Percentiles rank a stretch among this genome's conserved stretches.
Evolutionary conservation across 2,888 invertebrate genomes (phyloP).

Genomic region (Stenchaetothrips biformis): DNA sequence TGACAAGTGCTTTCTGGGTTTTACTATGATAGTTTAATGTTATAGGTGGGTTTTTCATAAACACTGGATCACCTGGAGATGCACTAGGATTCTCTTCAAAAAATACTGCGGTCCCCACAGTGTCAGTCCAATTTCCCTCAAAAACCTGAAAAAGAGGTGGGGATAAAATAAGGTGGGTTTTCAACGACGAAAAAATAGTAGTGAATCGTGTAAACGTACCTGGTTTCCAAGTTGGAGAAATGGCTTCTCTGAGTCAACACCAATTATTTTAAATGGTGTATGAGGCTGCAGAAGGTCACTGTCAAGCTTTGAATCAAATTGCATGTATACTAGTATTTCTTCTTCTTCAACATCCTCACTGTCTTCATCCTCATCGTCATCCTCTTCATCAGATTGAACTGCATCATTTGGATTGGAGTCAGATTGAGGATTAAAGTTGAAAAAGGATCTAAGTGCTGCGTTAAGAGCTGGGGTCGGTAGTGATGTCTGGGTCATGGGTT

Average conservation of each 20-base stretch:
- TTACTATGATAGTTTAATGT: constrained; percentile 1
- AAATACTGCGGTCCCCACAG: not conserved
- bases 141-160: not conserved
- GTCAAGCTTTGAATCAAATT: not conserved
- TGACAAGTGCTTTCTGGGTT: not conserved
- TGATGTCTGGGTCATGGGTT: not conserved
- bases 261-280: constrained; percentile 6
- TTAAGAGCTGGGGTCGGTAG: not conserved
- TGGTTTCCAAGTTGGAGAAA: constrained; percentile 1
- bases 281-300: constrained; percentile 14
- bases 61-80: not conserved
- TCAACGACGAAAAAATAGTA: not conserved
- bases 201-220: not conserved
- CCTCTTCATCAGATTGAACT: not conserved
- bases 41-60: not conserved
- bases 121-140: constrained; percentile 7
- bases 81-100: constrained; percentile 8
- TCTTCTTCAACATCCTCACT: not conserved
- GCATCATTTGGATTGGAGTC: not conserved
- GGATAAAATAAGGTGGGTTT: not conserved
- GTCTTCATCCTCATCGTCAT: not conserved
- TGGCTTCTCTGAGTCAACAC: not conserved
- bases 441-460: not conserved
- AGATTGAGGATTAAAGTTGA: not conserved
- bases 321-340: constrained; percentile 7